Evolutionary conservation across 1,140 invertebrate genomes (phyloP), one percentile per base, ranked within the genome.

Genomic region (Tetraneura akinire): DNA sequence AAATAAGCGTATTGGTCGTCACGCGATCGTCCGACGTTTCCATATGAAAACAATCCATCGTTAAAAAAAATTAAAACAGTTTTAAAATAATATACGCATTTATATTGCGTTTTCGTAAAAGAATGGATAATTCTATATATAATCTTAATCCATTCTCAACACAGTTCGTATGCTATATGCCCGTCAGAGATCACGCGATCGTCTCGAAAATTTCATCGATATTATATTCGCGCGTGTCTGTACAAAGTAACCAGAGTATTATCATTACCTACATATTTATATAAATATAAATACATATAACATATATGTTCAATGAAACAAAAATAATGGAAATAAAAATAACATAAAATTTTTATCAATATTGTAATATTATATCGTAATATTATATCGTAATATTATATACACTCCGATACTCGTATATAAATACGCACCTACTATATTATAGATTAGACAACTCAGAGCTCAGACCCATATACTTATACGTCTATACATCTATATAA

Each of bases 11-110:
- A 42, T 66, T 21, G 29, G 13, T 42, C 10, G 32, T 42, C 62
- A 66, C 62, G 62, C 62, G 32, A 66, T 66, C 32, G n/a, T 66
- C 32, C 3, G 62, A 18, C 62, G n/a, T 66, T 66, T 32, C 18
- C 32, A 10, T 66, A 37, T 66, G n/a, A 42, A 66, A 42, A 42
- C n/a, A 21, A 42, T 14, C 32, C 62, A 42, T n/a, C 32, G 62
- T 66, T 21, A 1, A 32, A 62, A 66, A 42, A 42, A 18, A n/a
- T 62, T 4, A 37, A 37, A 37, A 37, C 32, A 37, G n/a, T 32
- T 18, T 23, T 32, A 66, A 66, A 66, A 13, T 42, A 21, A 66
- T n/a, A n/a, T n/a, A n/a, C n/a, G n/a, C n/a, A n/a, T n/a, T n/a
- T n/a, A n/a, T n/a, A n/a, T n/a, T n/a, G n/a, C n/a, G n/a, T n/a